phyloP scores from a whole-genome alignment of 2,113 vertebrate genomes.

The Dromiciops gliroides region DNA sequence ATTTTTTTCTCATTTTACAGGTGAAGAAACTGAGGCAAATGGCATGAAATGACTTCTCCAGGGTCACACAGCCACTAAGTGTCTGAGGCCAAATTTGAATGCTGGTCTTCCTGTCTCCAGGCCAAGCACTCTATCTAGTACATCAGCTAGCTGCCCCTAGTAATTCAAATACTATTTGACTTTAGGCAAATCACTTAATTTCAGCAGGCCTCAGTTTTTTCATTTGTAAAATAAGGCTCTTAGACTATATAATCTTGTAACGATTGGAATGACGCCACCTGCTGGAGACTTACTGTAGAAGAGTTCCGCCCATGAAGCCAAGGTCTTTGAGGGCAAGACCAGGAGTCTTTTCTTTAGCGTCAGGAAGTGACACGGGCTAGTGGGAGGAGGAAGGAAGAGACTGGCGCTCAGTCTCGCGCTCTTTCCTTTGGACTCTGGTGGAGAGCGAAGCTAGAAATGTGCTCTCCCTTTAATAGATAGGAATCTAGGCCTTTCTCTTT shows the following conservation, averaged over 20 bases:
- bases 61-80: background rate
- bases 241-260: background rate
- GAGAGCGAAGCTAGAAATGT: too few relatives aligned
- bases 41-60: background rate
- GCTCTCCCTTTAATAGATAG: too few relatives aligned
- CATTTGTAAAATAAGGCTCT: background rate
- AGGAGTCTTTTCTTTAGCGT: too few relatives aligned
- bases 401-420: too few relatives aligned
- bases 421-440: too few relatives aligned
- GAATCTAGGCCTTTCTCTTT: too few relatives aligned
- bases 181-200: background rate
- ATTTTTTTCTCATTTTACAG: background rate
- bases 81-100: background rate
- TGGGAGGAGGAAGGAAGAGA: too few relatives aligned
- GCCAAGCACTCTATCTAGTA: background rate
- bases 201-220: background rate
- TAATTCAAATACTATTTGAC: background rate
- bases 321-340: too few relatives aligned
- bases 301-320: too few relatives aligned
- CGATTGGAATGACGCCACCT: too few relatives aligned
- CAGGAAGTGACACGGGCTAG: too few relatives aligned
- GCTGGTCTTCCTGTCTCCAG: background rate
- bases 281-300: too few relatives aligned
- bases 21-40: background rate
- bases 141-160: background rate